Percentiles rank a stretch among this genome's conserved stretches.
Evolutionary conservation across 2,113 vertebrate species (phyloP).

Genomic region (Rhipidura dahli): DNA sequence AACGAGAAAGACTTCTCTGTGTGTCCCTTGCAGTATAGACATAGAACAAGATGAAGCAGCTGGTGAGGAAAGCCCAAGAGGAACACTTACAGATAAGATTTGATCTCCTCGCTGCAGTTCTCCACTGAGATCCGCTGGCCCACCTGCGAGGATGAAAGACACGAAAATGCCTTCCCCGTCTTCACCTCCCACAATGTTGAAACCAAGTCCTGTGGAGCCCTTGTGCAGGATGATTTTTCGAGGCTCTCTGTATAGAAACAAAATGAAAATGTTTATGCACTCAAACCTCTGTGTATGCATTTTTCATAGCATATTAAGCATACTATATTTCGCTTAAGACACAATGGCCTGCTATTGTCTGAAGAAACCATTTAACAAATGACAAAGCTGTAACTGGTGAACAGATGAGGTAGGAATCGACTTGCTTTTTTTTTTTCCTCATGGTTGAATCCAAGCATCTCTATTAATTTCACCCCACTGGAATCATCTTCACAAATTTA

Average conservation of each 20-base stretch:
- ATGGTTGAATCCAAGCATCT: neutral
- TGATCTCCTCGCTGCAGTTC: conserved; percentile 94
- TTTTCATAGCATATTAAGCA: neutral
- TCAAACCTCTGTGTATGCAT: neutral
- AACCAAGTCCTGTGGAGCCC: conserved; percentile 94
- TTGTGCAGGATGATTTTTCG: conserved; percentile 94
- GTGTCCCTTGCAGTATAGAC: neutral
- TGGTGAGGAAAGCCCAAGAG: neutral
- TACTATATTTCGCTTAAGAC: neutral
- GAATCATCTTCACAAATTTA: neutral
- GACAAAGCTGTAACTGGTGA: neutral
- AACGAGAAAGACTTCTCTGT: neutral
- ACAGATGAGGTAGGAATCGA: neutral
- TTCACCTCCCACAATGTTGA: conserved; percentile 96
- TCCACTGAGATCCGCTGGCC: conserved; percentile 93
- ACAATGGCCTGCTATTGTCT: neutral
- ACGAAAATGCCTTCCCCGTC: conserved; percentile 98
- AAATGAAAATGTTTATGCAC: neutral
- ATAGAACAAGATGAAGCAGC: neutral
- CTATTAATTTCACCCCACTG: neutral
- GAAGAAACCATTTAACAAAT: neutral
- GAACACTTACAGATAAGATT: conserved; percentile 89
- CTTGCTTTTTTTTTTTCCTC: neutral
- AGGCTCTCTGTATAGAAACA: conserved; percentile 87
- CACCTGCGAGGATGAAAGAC: conserved; percentile 95